phyloP scores from a whole-genome alignment of 1,140 invertebrate genomes.

The Drosophila tristis region DNA sequence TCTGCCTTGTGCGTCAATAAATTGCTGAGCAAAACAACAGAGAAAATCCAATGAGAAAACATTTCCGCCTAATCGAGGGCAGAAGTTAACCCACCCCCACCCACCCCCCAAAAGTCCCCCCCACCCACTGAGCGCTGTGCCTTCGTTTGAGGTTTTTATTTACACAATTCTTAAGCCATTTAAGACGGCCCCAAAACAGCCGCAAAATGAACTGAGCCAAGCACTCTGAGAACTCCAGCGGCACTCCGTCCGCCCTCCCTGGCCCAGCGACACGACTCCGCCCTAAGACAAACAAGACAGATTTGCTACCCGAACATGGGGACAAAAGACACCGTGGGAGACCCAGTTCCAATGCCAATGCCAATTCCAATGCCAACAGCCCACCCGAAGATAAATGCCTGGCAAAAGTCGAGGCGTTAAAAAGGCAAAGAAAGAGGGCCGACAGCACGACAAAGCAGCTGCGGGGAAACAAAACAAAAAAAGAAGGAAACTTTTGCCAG shows the following conservation, averaged over 20 bases:
- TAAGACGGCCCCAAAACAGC: conserved; percentile 60
- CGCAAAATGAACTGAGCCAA: conserved; percentile 72
- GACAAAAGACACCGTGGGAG: conserved; percentile 13
- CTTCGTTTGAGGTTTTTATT: conserved; percentile 61
- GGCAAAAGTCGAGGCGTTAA: conserved; percentile 38
- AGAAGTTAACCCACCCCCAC: conserved; percentile 3
- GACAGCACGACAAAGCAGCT: conserved; percentile 1
- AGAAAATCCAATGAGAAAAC: conserved; percentile 15
- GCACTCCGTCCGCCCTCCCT: not conserved
- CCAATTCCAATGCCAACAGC: too few relatives aligned
- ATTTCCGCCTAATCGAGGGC: conserved; percentile 32
- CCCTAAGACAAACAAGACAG: conserved; percentile 28
- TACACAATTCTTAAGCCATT: conserved; percentile 69
- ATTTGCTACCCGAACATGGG: conserved; percentile 27
- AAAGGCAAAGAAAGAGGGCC: conserved; percentile 34
- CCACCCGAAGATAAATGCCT: too few relatives aligned
- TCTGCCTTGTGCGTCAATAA: conserved; percentile 35
- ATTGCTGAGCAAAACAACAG: conserved; percentile 6
- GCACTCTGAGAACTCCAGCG: conserved; percentile 9
- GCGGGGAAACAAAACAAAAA: not conserved
- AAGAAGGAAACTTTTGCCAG: conserved; percentile 39
- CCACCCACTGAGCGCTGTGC: not conserved
- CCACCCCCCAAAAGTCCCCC: not conserved
- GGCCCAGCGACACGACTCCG: too few relatives aligned
- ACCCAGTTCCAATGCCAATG: not conserved